Percentiles rank a stretch among this genome's conserved stretches.
Conservation (phyloP, 2,797 vertebrate genomes). For the Acrocephalus scirpaceus region DNA sequence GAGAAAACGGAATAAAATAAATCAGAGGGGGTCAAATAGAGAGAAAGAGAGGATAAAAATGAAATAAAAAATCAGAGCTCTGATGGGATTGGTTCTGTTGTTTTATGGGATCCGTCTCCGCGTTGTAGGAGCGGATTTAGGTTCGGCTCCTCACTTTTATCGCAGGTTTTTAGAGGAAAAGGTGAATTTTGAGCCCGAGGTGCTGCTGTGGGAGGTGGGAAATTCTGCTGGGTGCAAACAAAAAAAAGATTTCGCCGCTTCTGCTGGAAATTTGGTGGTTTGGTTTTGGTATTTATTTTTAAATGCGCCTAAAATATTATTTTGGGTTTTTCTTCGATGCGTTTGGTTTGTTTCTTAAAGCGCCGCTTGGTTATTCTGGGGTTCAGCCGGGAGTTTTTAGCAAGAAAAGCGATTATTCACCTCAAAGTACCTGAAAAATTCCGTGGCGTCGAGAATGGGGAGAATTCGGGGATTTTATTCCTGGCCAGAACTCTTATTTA, state of each 20-base stretch:
- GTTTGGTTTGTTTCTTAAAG: background rate
- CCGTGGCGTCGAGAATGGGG: accelerated
- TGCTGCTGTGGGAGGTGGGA: background rate
- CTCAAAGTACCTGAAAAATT: background rate
- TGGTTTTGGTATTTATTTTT: background rate
- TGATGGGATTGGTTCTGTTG: background rate
- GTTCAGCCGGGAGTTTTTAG: background rate
- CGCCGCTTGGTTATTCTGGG: accelerated
- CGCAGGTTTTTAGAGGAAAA: background rate
- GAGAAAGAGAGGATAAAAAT: accelerated
- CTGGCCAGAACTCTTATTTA: background rate
- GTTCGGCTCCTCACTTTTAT: background rate
- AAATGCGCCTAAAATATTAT: accelerated
- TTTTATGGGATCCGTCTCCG: background rate
- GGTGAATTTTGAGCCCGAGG: background rate
- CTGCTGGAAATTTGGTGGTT: background rate
- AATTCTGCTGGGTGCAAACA: background rate
- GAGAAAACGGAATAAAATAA: background rate
- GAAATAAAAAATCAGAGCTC: no score
- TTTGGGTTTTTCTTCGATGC: accelerated
- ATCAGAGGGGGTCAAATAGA: background rate
- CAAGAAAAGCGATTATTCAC: background rate
- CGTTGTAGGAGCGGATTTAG: background rate
- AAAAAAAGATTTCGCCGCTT: background rate
- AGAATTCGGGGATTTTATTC: accelerated